Conservation (phyloP, 2,888 invertebrate genomes). For the Drosophila recens region DNA sequence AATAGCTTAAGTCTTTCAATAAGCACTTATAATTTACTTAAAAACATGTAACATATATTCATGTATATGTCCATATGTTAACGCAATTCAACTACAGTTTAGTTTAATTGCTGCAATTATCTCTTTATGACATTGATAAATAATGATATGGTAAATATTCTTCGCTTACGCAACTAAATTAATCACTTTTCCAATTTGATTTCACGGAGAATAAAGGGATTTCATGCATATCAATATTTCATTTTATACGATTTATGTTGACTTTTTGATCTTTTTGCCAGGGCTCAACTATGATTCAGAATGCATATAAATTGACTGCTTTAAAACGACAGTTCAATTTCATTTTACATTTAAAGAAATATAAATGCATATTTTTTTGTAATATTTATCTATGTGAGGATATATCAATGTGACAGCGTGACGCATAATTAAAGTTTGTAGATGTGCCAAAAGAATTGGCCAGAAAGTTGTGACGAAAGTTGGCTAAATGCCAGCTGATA, state of each 20-base stretch:
- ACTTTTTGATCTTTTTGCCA: neutral
- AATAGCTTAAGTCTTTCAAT: too few species aligned
- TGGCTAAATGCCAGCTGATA: constrained; percentile 63
- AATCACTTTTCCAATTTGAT: constrained; percentile 9
- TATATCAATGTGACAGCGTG: constrained; percentile 50
- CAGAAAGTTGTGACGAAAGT: constrained; percentile 33
- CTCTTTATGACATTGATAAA: constrained; percentile 1
- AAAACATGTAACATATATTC: too few species aligned
- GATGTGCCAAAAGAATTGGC: constrained; percentile 66
- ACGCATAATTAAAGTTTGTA: constrained; percentile 66
- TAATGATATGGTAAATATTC: neutral
- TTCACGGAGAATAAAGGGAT: neutral
- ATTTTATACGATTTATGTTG: constrained; percentile 11
- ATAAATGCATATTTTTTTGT: neutral
- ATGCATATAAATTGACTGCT: constrained; percentile 20
- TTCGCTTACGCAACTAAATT: neutral
- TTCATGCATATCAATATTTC: constrained; percentile 5
- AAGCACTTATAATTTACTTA: too few species aligned
- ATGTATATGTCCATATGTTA: neutral
- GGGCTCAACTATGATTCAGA: constrained; percentile 13
- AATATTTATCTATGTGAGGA: neutral
- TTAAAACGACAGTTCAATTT: constrained; percentile 20
- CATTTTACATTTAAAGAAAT: neutral
- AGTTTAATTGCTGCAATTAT: neutral
- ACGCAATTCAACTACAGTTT: neutral